A percentile compares a stretch with the other conserved stretches of the same genome.
Conservation (phyloP, 2,888 invertebrate species). For the Tridacna crocea region DNA sequence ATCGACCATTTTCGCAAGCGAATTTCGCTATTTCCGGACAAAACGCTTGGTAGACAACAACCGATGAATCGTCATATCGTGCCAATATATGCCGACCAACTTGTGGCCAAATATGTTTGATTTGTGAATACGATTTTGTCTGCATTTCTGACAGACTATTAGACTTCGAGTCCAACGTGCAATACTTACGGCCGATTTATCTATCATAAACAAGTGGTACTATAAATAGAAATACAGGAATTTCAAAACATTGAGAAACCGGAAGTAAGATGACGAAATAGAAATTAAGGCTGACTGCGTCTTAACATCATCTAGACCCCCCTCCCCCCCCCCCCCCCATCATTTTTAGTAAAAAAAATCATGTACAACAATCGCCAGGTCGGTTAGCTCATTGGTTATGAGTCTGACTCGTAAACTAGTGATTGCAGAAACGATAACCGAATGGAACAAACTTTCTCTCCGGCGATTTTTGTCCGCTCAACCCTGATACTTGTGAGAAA, state of each 20-base stretch:
- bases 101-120: conserved; percentile 62
- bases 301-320: too few relatives aligned
- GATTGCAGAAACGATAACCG: too few relatives aligned
- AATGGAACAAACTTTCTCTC: too few relatives aligned
- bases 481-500: too few relatives aligned
- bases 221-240: background rate
- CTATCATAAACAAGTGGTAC: background rate
- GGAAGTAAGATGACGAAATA: background rate
- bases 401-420: too few relatives aligned
- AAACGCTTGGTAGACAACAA: conserved; percentile 75
- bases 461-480: too few relatives aligned
- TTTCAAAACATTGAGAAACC: background rate
- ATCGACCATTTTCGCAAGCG: conserved; percentile 57
- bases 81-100: conserved; percentile 71
- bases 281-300: background rate
- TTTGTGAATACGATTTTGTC: conserved; percentile 21
- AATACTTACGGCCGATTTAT: background rate
- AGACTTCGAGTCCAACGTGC: too few relatives aligned
- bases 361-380: too few relatives aligned
- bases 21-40: conserved; percentile 66
- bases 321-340: too few relatives aligned
- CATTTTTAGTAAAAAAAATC: too few relatives aligned
- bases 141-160: background rate
- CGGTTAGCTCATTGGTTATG: too few relatives aligned
- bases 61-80: conserved; percentile 64